Evolutionary conservation across 2,797 vertebrate species (phyloP).

Genomic region (Heliangelus exortis): DNA sequence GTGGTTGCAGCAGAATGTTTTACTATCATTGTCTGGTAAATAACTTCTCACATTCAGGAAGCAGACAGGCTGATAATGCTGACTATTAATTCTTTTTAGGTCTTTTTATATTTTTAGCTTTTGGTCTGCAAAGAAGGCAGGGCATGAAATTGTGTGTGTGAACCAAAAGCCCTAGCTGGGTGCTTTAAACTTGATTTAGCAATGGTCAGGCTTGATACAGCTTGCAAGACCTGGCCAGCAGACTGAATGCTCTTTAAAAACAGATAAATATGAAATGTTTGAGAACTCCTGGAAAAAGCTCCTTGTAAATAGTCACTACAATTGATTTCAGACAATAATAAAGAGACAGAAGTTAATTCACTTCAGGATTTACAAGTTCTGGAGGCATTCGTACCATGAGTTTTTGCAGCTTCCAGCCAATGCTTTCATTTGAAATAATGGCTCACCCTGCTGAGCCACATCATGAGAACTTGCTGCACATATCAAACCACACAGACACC

Average conservation of each 20-base stretch:
- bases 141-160: not conserved
- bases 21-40: not conserved
- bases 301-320: not conserved
- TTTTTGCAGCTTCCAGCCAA: conserved; percentile 27
- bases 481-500: not conserved
- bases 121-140: not conserved
- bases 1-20: not conserved
- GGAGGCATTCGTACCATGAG: not conserved
- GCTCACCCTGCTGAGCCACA: conserved; percentile 34
- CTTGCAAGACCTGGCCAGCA: not conserved
- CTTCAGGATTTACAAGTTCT: not conserved
- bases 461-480: conserved; percentile 48
- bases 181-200: not conserved
- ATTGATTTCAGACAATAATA: not conserved
- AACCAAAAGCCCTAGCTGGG: not conserved
- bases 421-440: conserved; percentile 60
- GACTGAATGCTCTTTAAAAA: not conserved
- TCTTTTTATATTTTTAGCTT: not conserved
- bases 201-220: not conserved
- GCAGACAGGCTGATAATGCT: not conserved
- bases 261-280: not conserved
- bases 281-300: not conserved
- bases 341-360: conserved; percentile 19
- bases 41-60: not conserved
- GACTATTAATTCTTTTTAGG: not conserved